phyloP scores from a whole-genome alignment of 37 sponge, comb jelly and placozoan species.

The Amphimedon queenslandica region DNA sequence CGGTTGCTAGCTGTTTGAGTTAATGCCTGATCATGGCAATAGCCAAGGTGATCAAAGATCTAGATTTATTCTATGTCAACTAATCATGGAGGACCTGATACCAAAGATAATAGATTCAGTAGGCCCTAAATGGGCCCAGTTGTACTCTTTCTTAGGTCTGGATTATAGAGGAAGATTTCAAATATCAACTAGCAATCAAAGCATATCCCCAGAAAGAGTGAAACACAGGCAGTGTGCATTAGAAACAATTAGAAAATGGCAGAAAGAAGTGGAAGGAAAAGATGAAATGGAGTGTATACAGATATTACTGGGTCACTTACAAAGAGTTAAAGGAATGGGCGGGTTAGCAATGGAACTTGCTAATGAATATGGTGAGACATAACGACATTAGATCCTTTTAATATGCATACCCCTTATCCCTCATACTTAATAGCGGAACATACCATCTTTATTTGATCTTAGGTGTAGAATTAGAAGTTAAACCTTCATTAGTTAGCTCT shows the following conservation, averaged over 20 bases:
- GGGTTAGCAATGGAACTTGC: neutral
- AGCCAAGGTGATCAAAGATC: no score
- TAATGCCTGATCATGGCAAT: no score
- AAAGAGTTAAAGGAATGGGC: neutral
- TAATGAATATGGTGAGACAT: neutral
- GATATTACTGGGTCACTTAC: neutral
- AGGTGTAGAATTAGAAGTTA: no score
- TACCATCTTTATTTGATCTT: no score
- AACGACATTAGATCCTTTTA: no score
- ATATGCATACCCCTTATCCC: no score
- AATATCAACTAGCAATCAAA: neutral
- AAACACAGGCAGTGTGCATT: neutral
- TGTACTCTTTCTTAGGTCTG: constrained; percentile 1
- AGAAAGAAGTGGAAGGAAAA: neutral
- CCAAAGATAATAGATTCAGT: neutral
- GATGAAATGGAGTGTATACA: neutral
- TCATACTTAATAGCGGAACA: no score
- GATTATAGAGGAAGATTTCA: neutral
- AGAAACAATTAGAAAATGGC: neutral
- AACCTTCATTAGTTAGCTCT: no score
- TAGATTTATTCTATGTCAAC: no score
- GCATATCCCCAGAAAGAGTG: neutral
- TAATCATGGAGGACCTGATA: constrained; percentile 3
- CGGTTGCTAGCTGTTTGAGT: no score
- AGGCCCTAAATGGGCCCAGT: constrained; percentile 8